Evolutionary conservation across 2,113 vertebrate species (phyloP).

Genomic region (Chamaea fasciata): DNA sequence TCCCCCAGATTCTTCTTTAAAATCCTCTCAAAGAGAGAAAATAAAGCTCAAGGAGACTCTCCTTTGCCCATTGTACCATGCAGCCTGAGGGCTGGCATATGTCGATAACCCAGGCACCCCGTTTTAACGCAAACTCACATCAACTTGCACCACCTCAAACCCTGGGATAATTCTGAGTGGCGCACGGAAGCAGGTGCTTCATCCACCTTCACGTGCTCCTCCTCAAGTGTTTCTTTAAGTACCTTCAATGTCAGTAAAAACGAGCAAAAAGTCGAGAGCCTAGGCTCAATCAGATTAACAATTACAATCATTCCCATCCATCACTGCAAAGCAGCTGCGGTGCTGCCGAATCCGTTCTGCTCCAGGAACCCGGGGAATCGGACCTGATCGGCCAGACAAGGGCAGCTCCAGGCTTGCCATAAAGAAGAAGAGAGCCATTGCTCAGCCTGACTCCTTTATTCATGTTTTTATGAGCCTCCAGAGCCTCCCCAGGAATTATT

Average conservation of each 20-base stretch:
- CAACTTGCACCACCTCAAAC: background rate
- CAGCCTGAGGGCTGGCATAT: background rate
- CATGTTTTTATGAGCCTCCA: background rate
- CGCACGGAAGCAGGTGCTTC: background rate
- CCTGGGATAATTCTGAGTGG: background rate
- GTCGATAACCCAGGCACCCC: background rate
- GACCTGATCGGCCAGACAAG: background rate
- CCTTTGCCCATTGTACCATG: background rate
- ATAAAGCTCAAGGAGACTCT: background rate
- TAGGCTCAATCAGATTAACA: background rate
- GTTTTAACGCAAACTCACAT: background rate
- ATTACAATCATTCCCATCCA: background rate
- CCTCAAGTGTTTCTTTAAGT: background rate
- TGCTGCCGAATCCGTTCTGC: background rate
- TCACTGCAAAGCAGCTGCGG: background rate
- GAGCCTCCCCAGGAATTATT: background rate
- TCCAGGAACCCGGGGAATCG: background rate
- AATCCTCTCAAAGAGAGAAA: background rate
- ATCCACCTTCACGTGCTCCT: background rate
- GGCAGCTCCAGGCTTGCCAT: background rate
- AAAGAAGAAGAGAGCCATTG: background rate
- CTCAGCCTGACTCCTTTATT: background rate
- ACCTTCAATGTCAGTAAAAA: background rate
- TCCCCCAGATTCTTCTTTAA: background rate
- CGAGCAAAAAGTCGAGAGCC: background rate